phyloP scores from a whole-genome alignment of 2,113 vertebrate genomes.

The Tricholaema leucomelas region DNA sequence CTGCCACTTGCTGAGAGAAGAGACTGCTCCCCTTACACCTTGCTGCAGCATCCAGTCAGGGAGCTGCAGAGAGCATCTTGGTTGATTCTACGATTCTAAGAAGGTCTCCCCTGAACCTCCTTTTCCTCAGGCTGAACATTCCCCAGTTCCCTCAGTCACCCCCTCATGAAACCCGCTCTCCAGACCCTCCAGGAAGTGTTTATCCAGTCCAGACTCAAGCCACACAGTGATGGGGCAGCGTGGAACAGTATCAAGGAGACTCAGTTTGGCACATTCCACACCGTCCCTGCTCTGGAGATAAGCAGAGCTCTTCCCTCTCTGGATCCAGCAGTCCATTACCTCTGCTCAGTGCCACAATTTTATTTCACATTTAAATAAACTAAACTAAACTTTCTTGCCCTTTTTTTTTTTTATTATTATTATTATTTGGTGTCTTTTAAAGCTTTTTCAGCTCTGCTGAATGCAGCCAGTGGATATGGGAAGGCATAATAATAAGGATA shows the following conservation, averaged over 20 bases:
- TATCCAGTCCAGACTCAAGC: background rate
- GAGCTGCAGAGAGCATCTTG: too few species aligned
- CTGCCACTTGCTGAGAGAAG: too few species aligned
- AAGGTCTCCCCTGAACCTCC: too few species aligned
- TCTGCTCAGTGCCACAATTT: background rate
- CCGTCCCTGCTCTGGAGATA: background rate
- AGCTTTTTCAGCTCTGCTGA: constrained; percentile 35
- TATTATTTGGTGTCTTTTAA: background rate
- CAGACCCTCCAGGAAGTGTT: background rate
- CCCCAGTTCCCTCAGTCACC: too few species aligned
- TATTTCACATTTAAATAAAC: constrained; percentile 48
- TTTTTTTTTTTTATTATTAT: background rate
- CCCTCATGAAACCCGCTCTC: too few species aligned
- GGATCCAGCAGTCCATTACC: background rate
- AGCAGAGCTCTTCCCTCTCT: background rate
- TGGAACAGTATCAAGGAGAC: background rate
- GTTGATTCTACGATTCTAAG: too few species aligned
- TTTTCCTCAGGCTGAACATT: too few species aligned
- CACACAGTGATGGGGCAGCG: background rate
- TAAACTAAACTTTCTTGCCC: constrained; percentile 8
- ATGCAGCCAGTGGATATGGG: constrained; percentile 10
- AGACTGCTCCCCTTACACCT: too few species aligned
- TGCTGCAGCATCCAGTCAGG: too few species aligned
- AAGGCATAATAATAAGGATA: constrained; percentile 50
- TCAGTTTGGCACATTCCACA: rapidly evolving